These are phyloP conservation scores for Panonychus citri DNA, from an alignment of 1,140 invertebrate genomes.

Conservation along the genomic window DNA sequence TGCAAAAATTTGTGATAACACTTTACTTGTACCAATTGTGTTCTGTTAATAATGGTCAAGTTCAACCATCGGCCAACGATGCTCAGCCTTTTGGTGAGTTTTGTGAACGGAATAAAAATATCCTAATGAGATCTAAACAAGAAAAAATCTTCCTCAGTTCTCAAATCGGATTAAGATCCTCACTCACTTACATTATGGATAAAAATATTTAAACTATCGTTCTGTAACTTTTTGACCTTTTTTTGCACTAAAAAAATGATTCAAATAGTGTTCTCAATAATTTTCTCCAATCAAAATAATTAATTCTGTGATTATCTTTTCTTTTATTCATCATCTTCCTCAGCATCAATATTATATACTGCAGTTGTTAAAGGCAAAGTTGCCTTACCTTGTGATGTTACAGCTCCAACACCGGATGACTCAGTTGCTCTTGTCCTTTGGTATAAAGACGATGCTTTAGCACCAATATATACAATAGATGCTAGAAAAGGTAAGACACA, in stretches of 20 bases:
- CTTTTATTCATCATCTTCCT: constrained; percentile 4
- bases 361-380: constrained; percentile 47
- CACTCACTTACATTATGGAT: not conserved
- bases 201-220: not conserved
- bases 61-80: not conserved
- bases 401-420: constrained; percentile 43
- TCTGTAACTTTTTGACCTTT: not conserved
- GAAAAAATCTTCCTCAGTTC: not conserved
- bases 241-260: not conserved
- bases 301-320: not conserved
- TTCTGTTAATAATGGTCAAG: not conserved
- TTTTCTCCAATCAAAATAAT: not conserved
- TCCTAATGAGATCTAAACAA: not conserved
- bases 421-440: constrained; percentile 71
- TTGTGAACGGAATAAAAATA: not conserved
- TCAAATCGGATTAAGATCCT: not conserved
- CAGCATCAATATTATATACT: constrained; percentile 18
- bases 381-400: constrained; percentile 59
- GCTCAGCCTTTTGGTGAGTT: not conserved
- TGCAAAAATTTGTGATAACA: no score
- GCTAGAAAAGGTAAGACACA: constrained; percentile 14
- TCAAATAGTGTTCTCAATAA: not conserved
- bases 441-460: constrained; percentile 48
- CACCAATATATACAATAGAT: constrained; percentile 18
- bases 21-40: no score